Conservation (phyloP, 2,888 invertebrate genomes). For the Osmoderma eremita region DNA sequence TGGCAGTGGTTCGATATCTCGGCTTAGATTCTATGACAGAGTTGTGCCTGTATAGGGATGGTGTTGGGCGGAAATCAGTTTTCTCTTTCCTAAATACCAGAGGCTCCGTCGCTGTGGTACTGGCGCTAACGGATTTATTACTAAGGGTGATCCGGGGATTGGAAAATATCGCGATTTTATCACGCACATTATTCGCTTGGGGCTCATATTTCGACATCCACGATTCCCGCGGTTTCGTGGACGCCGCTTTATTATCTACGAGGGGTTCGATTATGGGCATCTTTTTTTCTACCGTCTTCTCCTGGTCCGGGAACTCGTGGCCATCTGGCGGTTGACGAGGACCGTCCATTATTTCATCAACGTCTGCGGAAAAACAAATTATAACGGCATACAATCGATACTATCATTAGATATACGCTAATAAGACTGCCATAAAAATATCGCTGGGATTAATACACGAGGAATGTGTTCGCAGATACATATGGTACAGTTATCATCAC, state of each 20-base stretch:
- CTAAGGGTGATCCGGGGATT: conserved; percentile 59
- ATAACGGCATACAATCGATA: conserved; percentile 18
- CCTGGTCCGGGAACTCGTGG: conserved; percentile 78
- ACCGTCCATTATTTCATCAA: conserved; percentile 65
- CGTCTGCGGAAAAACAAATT: conserved; percentile 52
- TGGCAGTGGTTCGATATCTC: conserved; percentile 15
- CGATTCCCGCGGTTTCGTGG: conserved; percentile 35
- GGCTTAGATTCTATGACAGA: conserved; percentile 11
- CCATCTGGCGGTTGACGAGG: conserved; percentile 82
- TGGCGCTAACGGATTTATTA: conserved; percentile 41
- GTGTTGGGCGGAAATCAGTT: neutral
- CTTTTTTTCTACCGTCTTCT: conserved; percentile 26
- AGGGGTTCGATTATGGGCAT: conserved; percentile 57
- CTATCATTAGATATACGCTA: conserved; percentile 9
- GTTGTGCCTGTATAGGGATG: conserved; percentile 17
- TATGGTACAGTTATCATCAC: conserved; percentile 14
- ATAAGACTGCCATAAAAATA: conserved; percentile 18
- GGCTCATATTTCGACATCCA: conserved; percentile 37
- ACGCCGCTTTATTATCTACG: conserved; percentile 35
- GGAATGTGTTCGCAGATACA: conserved; percentile 4
- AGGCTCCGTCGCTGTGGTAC: conserved; percentile 27
- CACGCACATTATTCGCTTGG: conserved; percentile 72
- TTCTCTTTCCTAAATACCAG: neutral
- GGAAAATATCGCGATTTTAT: conserved; percentile 90
- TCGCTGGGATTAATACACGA: neutral